A percentile compares a stretch with the other conserved stretches of the same genome.
These are phyloP conservation scores for Lithophane socia DNA, from an alignment of 2,888 invertebrate genomes.

Conservation along the genomic window DNA sequence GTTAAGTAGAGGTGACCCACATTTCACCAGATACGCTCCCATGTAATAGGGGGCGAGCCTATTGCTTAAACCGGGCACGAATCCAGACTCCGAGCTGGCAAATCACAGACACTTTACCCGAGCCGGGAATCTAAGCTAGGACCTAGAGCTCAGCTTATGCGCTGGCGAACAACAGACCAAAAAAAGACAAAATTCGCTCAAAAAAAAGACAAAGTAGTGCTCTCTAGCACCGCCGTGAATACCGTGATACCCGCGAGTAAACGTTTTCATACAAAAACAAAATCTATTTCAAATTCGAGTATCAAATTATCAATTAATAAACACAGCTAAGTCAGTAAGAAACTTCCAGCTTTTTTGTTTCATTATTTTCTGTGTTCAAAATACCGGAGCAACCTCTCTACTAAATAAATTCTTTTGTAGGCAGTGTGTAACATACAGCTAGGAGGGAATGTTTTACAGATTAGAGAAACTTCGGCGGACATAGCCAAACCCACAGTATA, in stretches of 20 bases:
- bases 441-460: constrained; percentile 59
- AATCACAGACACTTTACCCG: not conserved
- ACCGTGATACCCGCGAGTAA: not conserved
- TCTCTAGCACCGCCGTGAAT: too few relatives aligned
- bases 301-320: constrained; percentile 10
- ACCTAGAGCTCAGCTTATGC: not conserved
- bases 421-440: constrained; percentile 27
- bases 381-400: constrained; percentile 10
- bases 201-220: too few relatives aligned
- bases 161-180: not conserved
- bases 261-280: constrained; percentile 8
- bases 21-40: not conserved
- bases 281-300: constrained; percentile 14
- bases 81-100: too few relatives aligned
- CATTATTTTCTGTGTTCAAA: constrained; percentile 17
- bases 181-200: too few relatives aligned
- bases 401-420: constrained; percentile 30
- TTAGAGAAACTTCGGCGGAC: constrained; percentile 43
- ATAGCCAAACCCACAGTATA: constrained; percentile 23
- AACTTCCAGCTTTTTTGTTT: constrained; percentile 13
- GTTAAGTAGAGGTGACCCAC: not conserved
- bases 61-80: not conserved
- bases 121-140: not conserved
- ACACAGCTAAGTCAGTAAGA: constrained; percentile 3
- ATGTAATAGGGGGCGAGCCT: not conserved